Base-by-base conservation (phyloP, 2,113 vertebrate species). In the Phalacrocorax carbo region DNA sequence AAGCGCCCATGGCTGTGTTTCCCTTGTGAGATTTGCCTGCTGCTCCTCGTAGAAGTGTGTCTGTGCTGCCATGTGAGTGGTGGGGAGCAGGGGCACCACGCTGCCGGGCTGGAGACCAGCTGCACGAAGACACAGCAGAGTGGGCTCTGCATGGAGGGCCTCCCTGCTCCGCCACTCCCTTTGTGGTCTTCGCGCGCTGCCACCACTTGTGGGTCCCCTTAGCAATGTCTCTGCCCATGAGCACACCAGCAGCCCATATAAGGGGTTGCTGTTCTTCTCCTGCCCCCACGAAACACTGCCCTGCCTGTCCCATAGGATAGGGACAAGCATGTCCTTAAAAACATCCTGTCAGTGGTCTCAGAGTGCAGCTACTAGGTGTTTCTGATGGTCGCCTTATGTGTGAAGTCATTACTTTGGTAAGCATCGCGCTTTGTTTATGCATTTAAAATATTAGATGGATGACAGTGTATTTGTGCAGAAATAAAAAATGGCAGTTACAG, bases 401-500 rank as follows among this genome's bases (percentile, higher is more conserved):
- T 91, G 71, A 95, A 95, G 38, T 51, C 36, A 11, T 58, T 85
- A 20, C 26, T 57, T 66, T 66, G 62, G 42, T 90, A 58, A 77
- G 26, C 13, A 0, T 40, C 10, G 21, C 4, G 93, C 68, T 92
- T 82, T 90, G 26, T 55, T 75, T 75, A 65, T 96, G 71, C 49
- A 8, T 85, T 81, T 86, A 49, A 79, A 72, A 54, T 87, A 62
- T 4, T 66, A 52, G 83, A 55, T 86, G 69, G 60, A 27, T 42
- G 21, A 29, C 46, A 52, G 26, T 86, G 81, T 94, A 68, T 92
- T 89, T 95, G 90, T 95, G 92, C 55, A 89, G 82, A 92, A 97
- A 97, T 97, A 96, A 97, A 97, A 76, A 90, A 42, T 22, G 60
- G 26, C 62, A 66, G 29, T 91, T 82, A 76, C 30, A 54, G 75